Evolutionary conservation across 2,797 vertebrate genomes (phyloP), one percentile per base, ranked within the genome.

Genomic region (Cuculus canorus): DNA sequence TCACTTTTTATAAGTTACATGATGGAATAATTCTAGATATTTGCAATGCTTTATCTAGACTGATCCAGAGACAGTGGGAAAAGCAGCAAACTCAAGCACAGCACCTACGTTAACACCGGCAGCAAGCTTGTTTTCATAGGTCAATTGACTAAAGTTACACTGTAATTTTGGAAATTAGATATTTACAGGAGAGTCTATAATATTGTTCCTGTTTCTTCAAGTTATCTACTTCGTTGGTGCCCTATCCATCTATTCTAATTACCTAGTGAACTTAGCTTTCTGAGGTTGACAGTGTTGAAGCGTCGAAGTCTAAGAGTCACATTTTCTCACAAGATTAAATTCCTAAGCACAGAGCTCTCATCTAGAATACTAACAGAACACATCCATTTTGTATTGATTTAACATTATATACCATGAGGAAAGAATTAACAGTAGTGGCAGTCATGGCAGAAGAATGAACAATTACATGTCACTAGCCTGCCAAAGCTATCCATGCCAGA

Each of bases 151-250:
- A 2, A 91, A 92, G 53, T 60, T 61, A 92, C 17, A 27, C 21
- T 64, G 18, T 27, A 41, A 66, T 83, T 78, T 39, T 43, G 10
- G 17, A 13, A 73, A 81, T 28, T 4, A 45, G 12, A 43, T 11
- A 45, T 63, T 88, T 73, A 77, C 2, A 0, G 14, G 7, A 23
- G 25, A 72, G 16, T 41, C 61, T 19, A 68, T 33, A 83, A 81
- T 10, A 60, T 5, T 23, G 16, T 10, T 54, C 60, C n/a, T 83
- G 41, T 45, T 88, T 68, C 37, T 32, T 45, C 12, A 45, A 53
- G 50, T 32, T 57, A 48, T n/a, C 30, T 17, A 8, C 0, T 0
- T 22, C 54, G n/a, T 57, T 64, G 33, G 11, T n/a, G 18, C 35
- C 43, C 56, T 57, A 14, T 27, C 56, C 48, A n/a, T 37, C 77